phyloP scores from a whole-genome alignment of 2,113 vertebrate species.

The Antennarius striatus region DNA sequence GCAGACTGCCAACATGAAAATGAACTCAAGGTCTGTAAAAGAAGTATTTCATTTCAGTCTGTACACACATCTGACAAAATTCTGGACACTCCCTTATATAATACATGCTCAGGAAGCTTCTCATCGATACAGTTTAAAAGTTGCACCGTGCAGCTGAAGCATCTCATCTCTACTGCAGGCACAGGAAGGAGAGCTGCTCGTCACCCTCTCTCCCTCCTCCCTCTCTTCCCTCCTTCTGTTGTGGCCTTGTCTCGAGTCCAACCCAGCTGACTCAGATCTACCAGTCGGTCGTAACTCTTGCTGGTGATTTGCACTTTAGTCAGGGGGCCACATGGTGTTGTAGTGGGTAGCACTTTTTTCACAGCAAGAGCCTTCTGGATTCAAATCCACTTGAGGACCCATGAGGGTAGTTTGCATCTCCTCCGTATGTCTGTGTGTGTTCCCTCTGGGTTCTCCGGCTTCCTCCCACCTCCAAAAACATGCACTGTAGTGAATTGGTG shows the following conservation, averaged over 20 bases:
- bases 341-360: no score
- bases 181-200: slow-evolving; percentile 49
- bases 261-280: slow-evolving; percentile 43
- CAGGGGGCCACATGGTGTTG: no score
- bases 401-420: no score
- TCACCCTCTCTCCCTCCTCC: slow-evolving; percentile 32
- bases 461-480: no score
- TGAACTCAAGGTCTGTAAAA: neutral
- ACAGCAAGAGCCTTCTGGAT: no score
- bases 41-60: slow-evolving; percentile 5
- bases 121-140: slow-evolving; percentile 15
- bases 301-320: slow-evolving; percentile 42
- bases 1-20: neutral
- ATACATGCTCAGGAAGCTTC: slow-evolving; percentile 25
- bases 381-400: no score
- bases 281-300: slow-evolving; percentile 47
- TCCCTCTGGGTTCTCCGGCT: no score
- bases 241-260: slow-evolving; percentile 43
- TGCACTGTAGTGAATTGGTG: no score
- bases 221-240: slow-evolving; percentile 10
- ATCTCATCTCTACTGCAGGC: slow-evolving; percentile 30
- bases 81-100: neutral
- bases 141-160: slow-evolving; percentile 37
- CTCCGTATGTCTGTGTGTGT: no score
- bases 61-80: slow-evolving; percentile 3